These are phyloP conservation scores for Bilobella aurantiaca DNA, from an alignment of 1,140 invertebrate genomes.

Conservation along the genomic window DNA sequence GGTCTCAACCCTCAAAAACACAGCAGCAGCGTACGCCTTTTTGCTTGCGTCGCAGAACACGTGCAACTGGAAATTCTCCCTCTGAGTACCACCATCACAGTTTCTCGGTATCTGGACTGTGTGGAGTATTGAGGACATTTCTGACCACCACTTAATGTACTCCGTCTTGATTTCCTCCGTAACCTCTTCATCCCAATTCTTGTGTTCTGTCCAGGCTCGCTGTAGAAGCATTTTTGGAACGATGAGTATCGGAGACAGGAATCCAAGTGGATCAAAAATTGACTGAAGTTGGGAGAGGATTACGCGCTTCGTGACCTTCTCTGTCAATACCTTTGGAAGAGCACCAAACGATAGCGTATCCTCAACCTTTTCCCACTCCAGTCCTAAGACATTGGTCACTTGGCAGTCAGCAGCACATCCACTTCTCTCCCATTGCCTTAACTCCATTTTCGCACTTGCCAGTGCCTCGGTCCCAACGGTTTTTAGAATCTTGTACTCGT, in stretches of 20 bases:
- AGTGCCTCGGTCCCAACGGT: slow-evolving; percentile 26
- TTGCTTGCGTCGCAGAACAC: slow-evolving; percentile 39
- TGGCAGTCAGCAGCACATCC: neutral
- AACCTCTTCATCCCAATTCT: slow-evolving; percentile 18
- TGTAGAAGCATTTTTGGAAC: slow-evolving; percentile 23
- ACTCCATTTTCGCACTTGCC: slow-evolving; percentile 34
- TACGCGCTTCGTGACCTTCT: slow-evolving; percentile 7
- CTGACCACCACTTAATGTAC: slow-evolving; percentile 28
- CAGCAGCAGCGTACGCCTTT: slow-evolving; percentile 36
- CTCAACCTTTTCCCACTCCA: slow-evolving; percentile 1
- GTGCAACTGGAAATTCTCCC: slow-evolving; percentile 29
- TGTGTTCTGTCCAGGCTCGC: slow-evolving; percentile 17
- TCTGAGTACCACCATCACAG: slow-evolving; percentile 2
- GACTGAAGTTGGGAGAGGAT: slow-evolving; percentile 7
- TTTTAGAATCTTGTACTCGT: slow-evolving; percentile 31
- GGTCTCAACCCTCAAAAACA: slow-evolving; percentile 30
- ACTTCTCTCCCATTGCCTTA: slow-evolving; percentile 36
- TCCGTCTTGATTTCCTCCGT: slow-evolving; percentile 8
- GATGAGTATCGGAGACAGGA: slow-evolving; percentile 18
- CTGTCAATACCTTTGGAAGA: neutral
- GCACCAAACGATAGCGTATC: neutral
- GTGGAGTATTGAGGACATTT: neutral
- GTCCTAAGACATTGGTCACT: neutral
- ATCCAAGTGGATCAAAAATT: slow-evolving; percentile 26
- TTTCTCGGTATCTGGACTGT: slow-evolving; percentile 34